Evolutionary conservation across 2,113 vertebrate genomes (phyloP), one percentile per base, ranked within the genome.

Genomic region (Oryzias woworae): DNA sequence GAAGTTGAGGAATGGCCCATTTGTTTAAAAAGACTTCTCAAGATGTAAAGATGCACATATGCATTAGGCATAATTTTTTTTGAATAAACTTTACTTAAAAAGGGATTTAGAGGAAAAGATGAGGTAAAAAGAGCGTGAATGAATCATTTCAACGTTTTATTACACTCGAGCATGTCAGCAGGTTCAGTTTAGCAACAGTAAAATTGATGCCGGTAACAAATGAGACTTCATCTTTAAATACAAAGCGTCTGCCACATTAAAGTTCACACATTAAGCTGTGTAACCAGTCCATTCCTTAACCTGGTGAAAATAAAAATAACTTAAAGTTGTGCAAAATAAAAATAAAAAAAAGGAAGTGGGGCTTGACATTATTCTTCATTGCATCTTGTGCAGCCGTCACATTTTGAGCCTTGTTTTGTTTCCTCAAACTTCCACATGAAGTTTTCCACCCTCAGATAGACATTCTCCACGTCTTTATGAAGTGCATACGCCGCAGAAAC

Each of bases 111-210:
- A 5, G 10, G 17, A 28, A 13, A 7, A 45, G 23, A 8, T 10
- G 23, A 53, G 2, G 17, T 18, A 15, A n/a, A 18, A 54, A 7
- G 0, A 62, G 23, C 14, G 53, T 23, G 54, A 16, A 18, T 14
- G 23, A 1, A 17, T 65, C 45, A 58, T 75, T 80, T 82, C 48
- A 78, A 45, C 69, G 60, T 74, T 90, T 85, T 89, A 88, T 85
- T 88, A 76, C 54, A 69, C 26, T 77, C 69, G 56, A 81, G 59
- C 77, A 78, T 55, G 62, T 78, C 73, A 62, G 71, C 49, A 22
- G 68, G 73, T 53, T 84, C 66, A 53, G 48, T 85, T 78, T 76
- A 74, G 79, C 78, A 83, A 82, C 63, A 62, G 43, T 63, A 7
- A 75, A 67, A 73, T 54, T 8, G 58, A 59, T 69, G 69, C 75